Conservation (phyloP, 2,888 invertebrate species). For the Celastrina argiolus region DNA sequence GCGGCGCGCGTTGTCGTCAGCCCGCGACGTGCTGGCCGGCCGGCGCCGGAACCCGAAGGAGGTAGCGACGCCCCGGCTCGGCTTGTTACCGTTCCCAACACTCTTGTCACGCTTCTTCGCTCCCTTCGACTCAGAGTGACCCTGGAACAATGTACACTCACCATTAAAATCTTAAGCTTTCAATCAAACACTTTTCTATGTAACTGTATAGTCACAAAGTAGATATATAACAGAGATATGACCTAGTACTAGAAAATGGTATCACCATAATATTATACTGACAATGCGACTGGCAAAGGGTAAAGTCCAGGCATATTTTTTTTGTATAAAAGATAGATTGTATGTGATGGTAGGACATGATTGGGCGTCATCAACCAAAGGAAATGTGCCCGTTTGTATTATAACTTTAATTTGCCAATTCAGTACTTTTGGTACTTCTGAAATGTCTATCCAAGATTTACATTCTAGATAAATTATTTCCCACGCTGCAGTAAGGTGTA, state of each 20-base stretch:
- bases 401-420: not conserved
- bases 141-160: conserved; percentile 47
- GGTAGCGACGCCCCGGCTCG: conserved; percentile 85
- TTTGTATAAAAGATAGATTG: too few species aligned
- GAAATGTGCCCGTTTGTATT: not conserved
- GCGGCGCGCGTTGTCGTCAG: conserved; percentile 64
- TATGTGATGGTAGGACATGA: too few species aligned
- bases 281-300: too few species aligned
- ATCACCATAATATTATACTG: too few species aligned
- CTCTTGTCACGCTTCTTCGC: conserved; percentile 76
- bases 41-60: conserved; percentile 90
- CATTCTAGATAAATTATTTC: not conserved
- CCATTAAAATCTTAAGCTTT: not conserved
- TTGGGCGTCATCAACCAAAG: not conserved
- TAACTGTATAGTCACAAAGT: too few species aligned
- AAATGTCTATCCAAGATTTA: not conserved
- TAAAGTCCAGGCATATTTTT: too few species aligned
- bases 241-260: too few species aligned
- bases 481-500: not conserved
- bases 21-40: conserved; percentile 69
- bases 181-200: too few species aligned
- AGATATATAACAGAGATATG: too few species aligned
- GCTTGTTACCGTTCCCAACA: conserved; percentile 66
- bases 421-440: not conserved
- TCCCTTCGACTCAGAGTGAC: conserved; percentile 81